Evolutionary conservation across 2,888 invertebrate species (phyloP), one percentile per base, ranked within the genome.

Genomic region (Sinodicranocentrus sp.): DNA sequence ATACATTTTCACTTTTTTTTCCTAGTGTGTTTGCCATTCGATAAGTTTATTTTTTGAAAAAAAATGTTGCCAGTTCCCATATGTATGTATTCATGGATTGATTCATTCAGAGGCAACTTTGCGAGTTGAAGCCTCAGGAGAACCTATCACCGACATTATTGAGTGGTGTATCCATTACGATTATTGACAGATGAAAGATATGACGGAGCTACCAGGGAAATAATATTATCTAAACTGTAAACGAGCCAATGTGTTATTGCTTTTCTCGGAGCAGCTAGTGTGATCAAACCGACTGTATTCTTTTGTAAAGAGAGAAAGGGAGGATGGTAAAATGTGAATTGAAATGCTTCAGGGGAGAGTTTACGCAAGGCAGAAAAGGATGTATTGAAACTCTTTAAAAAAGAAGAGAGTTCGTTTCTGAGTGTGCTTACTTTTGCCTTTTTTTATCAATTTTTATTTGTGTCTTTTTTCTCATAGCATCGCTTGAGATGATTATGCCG

Each of bases 91-190:
- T 52, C 52, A 52, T 52, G 3, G 6, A 52, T 15, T 15, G 52
- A 8, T 3, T 52, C 52, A 52, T 10, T 52, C 52, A 52, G 52
- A 8, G 52, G 52, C 52, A 52, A 33, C 5, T 33, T 33, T 33
- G 33, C 33, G 10, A 33, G 52, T 17, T 8, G 52, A 3, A 72
- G 72, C 80, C 72, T 80, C 72, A 44, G 80, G 80, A 80, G 72
- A 80, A 80, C 57, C 59, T 75, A 73, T 82, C 73, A 68, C 73
- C 68, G 65, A 61, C 68, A 67, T 82, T 82, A 82, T 82, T 82
- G 82, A 82, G 82, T 82, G 68, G 67, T 79, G 68, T 75, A 82
- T 82, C 82, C 82, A 82, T 82, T 82, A 82, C 82, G 82, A 82
- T 73, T 82, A 82, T 82, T 82, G 82, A 82, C 76, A 82, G 82